These are phyloP conservation scores for Xestia sexstrigata DNA, from an alignment of 2,888 invertebrate genomes.

Conservation along the genomic window DNA sequence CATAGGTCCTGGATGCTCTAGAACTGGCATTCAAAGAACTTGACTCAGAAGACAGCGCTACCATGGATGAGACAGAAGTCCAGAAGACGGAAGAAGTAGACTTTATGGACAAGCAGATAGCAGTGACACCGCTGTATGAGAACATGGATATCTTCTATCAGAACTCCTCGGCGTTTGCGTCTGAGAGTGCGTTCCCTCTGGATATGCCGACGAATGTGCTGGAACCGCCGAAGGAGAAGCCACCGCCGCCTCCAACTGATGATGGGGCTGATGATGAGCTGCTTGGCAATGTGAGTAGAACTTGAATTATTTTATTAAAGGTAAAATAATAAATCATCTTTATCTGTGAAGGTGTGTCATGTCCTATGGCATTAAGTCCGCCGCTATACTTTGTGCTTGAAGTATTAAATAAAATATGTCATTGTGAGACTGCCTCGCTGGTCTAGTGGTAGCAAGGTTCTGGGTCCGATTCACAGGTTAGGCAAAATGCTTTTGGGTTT, in stretches of 20 bases:
- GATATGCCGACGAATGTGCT: constrained; percentile 90
- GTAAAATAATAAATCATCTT: too few relatives aligned
- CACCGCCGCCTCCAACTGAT: constrained; percentile 95
- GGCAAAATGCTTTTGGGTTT: neutral
- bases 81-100: constrained; percentile 73
- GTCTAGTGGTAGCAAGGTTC: neutral
- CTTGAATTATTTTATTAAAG: neutral
- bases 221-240: constrained; percentile 96
- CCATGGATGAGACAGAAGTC: constrained; percentile 82
- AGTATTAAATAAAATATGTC: neutral
- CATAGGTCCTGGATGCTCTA: constrained; percentile 92
- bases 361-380: too few relatives aligned
- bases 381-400: too few relatives aligned
- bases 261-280: constrained; percentile 84
- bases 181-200: constrained; percentile 86
- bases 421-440: neutral
- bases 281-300: constrained; percentile 85
- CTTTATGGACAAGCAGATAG: constrained; percentile 80
- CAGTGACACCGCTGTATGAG: constrained; percentile 91
- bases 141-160: constrained; percentile 91
- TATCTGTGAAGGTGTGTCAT: too few relatives aligned
- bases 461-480: neutral
- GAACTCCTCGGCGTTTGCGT: constrained; percentile 72
- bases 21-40: constrained; percentile 92
- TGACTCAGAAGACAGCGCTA: constrained; percentile 89